Conservation (phyloP, 2,888 invertebrate species). For the Fragum fragum region DNA sequence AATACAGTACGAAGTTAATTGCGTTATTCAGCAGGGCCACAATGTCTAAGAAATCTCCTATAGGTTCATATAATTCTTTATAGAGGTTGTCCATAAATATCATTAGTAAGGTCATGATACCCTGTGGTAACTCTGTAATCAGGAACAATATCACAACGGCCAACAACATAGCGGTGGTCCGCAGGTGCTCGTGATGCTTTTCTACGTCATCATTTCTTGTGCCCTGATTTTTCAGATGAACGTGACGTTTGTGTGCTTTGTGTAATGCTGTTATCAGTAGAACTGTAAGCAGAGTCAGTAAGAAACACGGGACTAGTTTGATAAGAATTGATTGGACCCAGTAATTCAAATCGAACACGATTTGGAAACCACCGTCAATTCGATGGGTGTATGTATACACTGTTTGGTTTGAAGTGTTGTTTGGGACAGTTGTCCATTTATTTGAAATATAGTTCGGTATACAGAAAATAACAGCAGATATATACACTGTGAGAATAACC, state of each 20-base stretch:
- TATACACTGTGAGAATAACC: conserved; percentile 94
- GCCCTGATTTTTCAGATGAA: conserved; percentile 83
- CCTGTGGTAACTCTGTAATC: conserved; percentile 96
- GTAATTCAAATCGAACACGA: conserved; percentile 55
- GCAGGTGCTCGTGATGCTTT: conserved; percentile 88
- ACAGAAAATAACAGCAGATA: conserved; percentile 94
- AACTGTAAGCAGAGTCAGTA: conserved; percentile 91
- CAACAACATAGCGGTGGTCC: conserved; percentile 96
- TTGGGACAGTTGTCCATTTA: conserved; percentile 88
- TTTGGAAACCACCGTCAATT: conserved; percentile 82
- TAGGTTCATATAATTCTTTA: conserved; percentile 89
- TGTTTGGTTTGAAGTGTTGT: conserved; percentile 38
- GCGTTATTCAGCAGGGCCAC: conserved; percentile 96
- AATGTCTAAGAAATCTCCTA: conserved; percentile 95
- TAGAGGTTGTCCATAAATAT: conserved; percentile 93
- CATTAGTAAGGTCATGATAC: conserved; percentile 90
- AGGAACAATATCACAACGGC: conserved; percentile 95
- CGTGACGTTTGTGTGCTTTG: conserved; percentile 82
- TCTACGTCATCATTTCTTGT: conserved; percentile 83
- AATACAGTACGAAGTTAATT: conserved; percentile 97
- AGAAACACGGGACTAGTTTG: conserved; percentile 96
- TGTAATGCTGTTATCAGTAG: conserved; percentile 87
- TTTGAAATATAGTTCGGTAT: conserved; percentile 95
- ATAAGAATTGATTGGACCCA: conserved; percentile 96
- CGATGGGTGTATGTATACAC: conserved; percentile 90